Conservation (phyloP, 1,140 invertebrate species). For the Cepaea nemoralis region DNA sequence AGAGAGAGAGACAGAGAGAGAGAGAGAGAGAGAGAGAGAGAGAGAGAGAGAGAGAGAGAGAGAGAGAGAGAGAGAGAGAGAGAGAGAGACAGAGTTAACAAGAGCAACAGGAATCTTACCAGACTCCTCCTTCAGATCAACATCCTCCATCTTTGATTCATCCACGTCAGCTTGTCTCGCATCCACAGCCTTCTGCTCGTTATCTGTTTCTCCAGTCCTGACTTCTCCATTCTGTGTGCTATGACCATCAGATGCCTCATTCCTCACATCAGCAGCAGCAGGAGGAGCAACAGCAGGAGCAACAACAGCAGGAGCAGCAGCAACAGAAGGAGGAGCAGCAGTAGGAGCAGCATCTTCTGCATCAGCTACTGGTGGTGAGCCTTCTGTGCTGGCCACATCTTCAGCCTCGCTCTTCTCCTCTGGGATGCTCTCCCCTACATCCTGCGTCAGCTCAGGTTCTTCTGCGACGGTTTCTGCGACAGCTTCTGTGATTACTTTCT, state of each 20-base stretch:
- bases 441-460: slow-evolving; percentile 15
- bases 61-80: too few relatives aligned
- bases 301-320: too few relatives aligned
- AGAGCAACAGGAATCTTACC: too few relatives aligned
- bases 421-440: slow-evolving; percentile 28
- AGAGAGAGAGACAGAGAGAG: too few relatives aligned
- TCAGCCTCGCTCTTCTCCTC: slow-evolving; percentile 18
- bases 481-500: not conserved
- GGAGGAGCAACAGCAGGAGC: too few relatives aligned
- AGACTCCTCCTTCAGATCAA: slow-evolving; percentile 22
- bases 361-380: not conserved
- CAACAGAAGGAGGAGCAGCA: too few relatives aligned
- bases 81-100: too few relatives aligned
- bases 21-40: too few relatives aligned
- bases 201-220: slow-evolving; percentile 27
- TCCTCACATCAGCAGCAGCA: too few relatives aligned
- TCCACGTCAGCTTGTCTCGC: not conserved
- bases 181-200: slow-evolving; percentile 2
- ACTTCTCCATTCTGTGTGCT: not conserved
- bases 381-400: slow-evolving; percentile 3
- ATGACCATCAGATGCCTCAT: not conserved
- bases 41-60: too few relatives aligned
- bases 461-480: not conserved
- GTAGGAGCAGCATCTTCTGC: not conserved
- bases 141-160: slow-evolving; percentile 34